Evolutionary conservation across 2,113 vertebrate genomes (phyloP), one percentile per base, ranked within the genome.

Genomic region (Cavia aperea): DNA sequence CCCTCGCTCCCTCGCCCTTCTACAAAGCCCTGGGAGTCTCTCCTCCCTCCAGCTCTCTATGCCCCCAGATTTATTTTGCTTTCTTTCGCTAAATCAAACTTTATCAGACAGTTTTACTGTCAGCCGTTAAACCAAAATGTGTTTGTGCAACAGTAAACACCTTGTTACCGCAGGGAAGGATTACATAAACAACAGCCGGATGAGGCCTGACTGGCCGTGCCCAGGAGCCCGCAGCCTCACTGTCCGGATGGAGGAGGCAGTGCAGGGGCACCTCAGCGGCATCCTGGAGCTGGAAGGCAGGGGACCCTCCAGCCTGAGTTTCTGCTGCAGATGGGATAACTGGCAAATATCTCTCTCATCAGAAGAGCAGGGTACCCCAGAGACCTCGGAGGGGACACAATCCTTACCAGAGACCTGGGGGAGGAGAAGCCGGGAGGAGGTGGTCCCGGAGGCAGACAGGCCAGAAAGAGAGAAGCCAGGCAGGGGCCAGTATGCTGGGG

Each of bases 91-190:
- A 98, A 98, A 98, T 98, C 98, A 98, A 98, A 98, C 97, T 98
- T 98, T 98, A 98, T 98, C 98, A 98, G 98, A 98, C 98, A 98
- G 98, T 98, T 98, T 98, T 98, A 98, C 97, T 97, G 97, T 97
- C 97, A 97, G 97, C 97, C 97, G 86, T 98, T 98, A 98, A 98
- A 98, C 97, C 96, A 96, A 97, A 98, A 97, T 97, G 97, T 98
- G 98, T 98, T 98, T 98, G 97, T 97, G 97, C 97, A 98, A 98
- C 97, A 98, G 98, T 98, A 98, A 98, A 98, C 98, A 98, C 98
- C 97, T 98, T 98, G 97, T 98, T 98, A 97, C 98, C 96, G 96
- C 97, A 97, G 97, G 97, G 97, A 97, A 98, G 97, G 97, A 98
- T 98, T 98, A 97, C 97, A 98, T 98, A 98, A 98, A 98, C 98